Base-by-base conservation (phyloP, 2,797 vertebrate species). In the Champsocephalus gunnari region DNA sequence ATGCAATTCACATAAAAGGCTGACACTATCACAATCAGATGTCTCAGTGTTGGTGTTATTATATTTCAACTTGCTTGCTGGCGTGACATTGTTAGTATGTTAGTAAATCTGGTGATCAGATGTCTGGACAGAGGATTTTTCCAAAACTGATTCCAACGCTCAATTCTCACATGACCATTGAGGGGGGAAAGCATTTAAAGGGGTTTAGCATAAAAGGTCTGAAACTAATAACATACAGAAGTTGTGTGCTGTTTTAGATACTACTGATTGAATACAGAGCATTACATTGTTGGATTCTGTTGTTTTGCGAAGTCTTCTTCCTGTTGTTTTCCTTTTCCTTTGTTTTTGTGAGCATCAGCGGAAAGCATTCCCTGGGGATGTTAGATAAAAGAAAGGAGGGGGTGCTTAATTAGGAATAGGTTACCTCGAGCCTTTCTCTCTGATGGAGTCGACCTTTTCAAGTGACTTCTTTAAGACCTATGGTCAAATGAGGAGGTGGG, bases 401-500 rank as follows among this genome's bases (percentile, higher is more conserved):
- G 59, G 55, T 4, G 60, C 82, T 82, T 91, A 91, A 94, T 93
- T 90, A 90, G 85, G 77, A 80, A 49, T 44, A 38, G 8, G 73
- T 82, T 87, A 79, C 79, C 68, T 83, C 69, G 45, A 74, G 80
- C 82, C 24, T 12, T 75, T 38, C 80, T 68, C 73, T 66, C 78
- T 77, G 80, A 90, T 79, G 65, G 64, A 87, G 77, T 66, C 70
- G 12, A 78, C 68, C 71, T 71, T 38, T 85, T 81, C 72, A 24
- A 68, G 77, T 62, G 80, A 79, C 75, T 88, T 89, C 78, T 77
- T 43, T 59, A 10, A 79, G 75, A 75, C 77, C 64, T 45, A 12
- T 24, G 71, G 75, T 61, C 78, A 86, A 75, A 80, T 2, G 45
- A 70, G 73, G 60, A 71, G 77, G 78, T 76, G 63, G 28, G 75